Evolutionary conservation across 2,888 invertebrate genomes (phyloP).

Genomic region (Folsomia manolachei): DNA sequence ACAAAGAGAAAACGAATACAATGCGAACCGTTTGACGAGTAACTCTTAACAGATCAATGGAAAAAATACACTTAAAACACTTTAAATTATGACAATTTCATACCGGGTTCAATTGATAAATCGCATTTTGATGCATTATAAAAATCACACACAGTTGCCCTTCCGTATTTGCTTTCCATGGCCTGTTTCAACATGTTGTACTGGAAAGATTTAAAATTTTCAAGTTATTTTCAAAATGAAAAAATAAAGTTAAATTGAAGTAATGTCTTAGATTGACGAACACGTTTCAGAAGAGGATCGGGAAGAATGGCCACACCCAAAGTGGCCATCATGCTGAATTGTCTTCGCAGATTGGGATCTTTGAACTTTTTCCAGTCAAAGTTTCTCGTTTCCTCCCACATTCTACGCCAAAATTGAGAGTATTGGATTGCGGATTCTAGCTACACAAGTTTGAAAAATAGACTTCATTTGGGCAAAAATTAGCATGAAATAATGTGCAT

Average conservation of each 20-base stretch:
- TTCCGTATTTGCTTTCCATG: slow-evolving; percentile 75
- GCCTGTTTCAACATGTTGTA: slow-evolving; percentile 57
- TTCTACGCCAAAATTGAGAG: slow-evolving; percentile 68
- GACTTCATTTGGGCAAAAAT: no score
- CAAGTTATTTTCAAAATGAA: no score
- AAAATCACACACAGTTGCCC: slow-evolving; percentile 67
- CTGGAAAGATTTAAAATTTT: slow-evolving; percentile 46
- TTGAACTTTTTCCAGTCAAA: slow-evolving; percentile 70
- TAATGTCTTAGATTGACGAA: no score
- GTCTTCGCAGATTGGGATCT: slow-evolving; percentile 66
- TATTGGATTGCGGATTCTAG: slow-evolving; percentile 32
- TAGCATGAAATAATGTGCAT: background rate
- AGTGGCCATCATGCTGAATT: slow-evolving; percentile 68
- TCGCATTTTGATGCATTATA: slow-evolving; percentile 54
- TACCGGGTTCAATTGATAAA: slow-evolving; percentile 57
- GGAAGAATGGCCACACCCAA: slow-evolving; percentile 69
- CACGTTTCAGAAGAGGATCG: slow-evolving; percentile 72
- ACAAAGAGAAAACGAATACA: no score
- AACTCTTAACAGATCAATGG: slow-evolving; percentile 7
- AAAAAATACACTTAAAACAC: background rate
- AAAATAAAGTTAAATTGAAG: no score
- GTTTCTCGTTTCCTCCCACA: slow-evolving; percentile 63
- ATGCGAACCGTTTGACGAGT: slow-evolving; percentile 54
- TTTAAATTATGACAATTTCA: slow-evolving; percentile 13
- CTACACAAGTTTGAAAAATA: no score